Evolutionary conservation across 2,113 vertebrate genomes (phyloP).

Genomic region (Opisthocomus hoazin): DNA sequence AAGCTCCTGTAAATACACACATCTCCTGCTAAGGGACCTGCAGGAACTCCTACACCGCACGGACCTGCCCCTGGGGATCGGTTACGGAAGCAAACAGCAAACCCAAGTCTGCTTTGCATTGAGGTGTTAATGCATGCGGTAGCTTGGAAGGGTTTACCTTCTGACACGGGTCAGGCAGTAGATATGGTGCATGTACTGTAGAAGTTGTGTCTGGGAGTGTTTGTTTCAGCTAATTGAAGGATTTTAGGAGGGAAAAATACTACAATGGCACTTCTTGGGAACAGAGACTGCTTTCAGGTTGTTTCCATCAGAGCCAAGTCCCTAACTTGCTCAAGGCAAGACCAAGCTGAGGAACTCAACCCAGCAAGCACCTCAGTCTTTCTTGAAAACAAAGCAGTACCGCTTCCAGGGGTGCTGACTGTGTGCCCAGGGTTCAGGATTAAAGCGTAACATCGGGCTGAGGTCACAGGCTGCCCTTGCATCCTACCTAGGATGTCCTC

Average conservation of each 20-base stretch:
- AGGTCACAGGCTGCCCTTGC: background rate
- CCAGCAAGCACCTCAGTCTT: background rate
- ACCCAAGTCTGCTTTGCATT: background rate
- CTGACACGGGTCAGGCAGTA: background rate
- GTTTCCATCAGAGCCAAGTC: background rate
- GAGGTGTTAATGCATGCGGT: background rate
- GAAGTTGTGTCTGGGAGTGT: background rate
- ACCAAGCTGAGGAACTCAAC: background rate
- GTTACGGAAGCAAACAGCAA: background rate
- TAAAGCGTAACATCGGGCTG: background rate
- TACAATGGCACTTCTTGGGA: background rate
- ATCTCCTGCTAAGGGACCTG: accelerated
- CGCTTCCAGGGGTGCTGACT: background rate
- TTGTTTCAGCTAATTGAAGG: background rate
- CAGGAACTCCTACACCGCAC: background rate
- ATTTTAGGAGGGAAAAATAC: background rate
- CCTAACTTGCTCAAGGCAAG: background rate
- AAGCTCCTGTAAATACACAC: background rate
- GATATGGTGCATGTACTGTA: background rate
- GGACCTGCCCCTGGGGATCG: background rate
- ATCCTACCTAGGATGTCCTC: background rate
- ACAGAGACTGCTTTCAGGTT: background rate
- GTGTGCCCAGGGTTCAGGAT: background rate
- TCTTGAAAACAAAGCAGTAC: background rate
- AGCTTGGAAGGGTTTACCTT: background rate